Evolutionary conservation across 2,888 invertebrate genomes (phyloP).

Genomic region (Tenthredo mesomela): DNA sequence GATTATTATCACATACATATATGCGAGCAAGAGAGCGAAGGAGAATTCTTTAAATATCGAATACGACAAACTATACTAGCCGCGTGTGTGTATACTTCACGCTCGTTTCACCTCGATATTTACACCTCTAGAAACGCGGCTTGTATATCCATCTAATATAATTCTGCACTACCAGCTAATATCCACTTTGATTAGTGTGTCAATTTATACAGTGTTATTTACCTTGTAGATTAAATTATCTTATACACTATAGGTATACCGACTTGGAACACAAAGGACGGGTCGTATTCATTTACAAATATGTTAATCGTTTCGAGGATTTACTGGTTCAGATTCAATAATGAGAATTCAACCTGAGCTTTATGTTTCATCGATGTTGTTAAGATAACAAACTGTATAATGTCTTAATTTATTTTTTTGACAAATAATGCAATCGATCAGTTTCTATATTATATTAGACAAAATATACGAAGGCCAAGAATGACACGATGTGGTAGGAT

Average conservation of each 20-base stretch:
- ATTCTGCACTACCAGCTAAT: not conserved
- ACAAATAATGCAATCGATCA: not conserved
- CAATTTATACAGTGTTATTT: not conserved
- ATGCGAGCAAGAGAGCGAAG: not conserved
- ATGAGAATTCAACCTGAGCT: not conserved
- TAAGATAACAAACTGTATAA: not conserved
- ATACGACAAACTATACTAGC: not conserved
- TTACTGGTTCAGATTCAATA: not conserved
- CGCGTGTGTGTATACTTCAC: not conserved
- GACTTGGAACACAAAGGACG: not conserved
- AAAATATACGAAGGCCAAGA: constrained; percentile 30
- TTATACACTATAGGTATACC: not conserved
- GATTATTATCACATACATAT: not conserved
- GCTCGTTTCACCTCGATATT: constrained; percentile 15
- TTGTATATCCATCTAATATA: not conserved
- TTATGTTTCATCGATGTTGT: not conserved
- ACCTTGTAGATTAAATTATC: not conserved
- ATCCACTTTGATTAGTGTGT: not conserved
- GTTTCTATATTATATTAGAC: not conserved
- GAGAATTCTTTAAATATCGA: not conserved
- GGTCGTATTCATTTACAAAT: not conserved
- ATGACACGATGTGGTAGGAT: not conserved
- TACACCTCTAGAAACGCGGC: not conserved
- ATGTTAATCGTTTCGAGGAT: not conserved
- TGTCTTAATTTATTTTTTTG: not conserved